Evolutionary conservation across 2,797 vertebrate species (phyloP).

Genomic region (Furcifer pardalis): DNA sequence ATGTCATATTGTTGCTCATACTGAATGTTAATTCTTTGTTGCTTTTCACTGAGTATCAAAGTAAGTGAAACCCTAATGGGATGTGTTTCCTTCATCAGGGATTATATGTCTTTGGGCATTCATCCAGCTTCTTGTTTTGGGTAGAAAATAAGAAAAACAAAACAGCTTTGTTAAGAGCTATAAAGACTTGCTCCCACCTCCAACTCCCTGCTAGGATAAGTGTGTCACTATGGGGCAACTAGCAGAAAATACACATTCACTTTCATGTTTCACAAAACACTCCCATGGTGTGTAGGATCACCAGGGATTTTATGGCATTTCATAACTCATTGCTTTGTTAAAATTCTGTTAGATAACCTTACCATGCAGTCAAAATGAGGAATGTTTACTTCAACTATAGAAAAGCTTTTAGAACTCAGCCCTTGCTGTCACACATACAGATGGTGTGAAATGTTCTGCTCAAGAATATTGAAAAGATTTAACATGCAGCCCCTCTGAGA

Average conservation of each 20-base stretch:
- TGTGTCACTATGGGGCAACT: slow-evolving; percentile 13
- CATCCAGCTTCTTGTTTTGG: slow-evolving; percentile 21
- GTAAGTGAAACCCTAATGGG: not conserved
- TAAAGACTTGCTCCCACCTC: accelerated
- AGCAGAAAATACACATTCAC: slow-evolving; percentile 8
- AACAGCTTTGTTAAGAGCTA: not conserved
- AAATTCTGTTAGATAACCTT: slow-evolving; percentile 50
- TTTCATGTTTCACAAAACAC: slow-evolving; percentile 4
- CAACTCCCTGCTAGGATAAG: not conserved
- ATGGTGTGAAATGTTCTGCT: slow-evolving; percentile 40
- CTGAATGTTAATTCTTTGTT: not conserved
- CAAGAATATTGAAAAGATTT: not conserved
- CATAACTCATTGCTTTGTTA: slow-evolving; percentile 50
- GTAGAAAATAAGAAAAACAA: too few species aligned
- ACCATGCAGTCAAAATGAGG: slow-evolving; percentile 48
- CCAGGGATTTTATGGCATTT: slow-evolving; percentile 2
- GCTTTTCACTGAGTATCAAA: not conserved
- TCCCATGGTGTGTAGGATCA: not conserved
- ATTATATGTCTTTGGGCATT: not conserved
- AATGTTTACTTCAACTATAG: slow-evolving; percentile 36
- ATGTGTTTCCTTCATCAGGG: not conserved
- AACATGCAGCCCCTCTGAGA: not conserved
- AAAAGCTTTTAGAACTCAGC: slow-evolving; percentile 29
- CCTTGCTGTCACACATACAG: slow-evolving; percentile 23
- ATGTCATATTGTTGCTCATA: not conserved